Evolutionary conservation across 1,140 invertebrate genomes (phyloP).

Genomic region (Aphaenogaster rudis): DNA sequence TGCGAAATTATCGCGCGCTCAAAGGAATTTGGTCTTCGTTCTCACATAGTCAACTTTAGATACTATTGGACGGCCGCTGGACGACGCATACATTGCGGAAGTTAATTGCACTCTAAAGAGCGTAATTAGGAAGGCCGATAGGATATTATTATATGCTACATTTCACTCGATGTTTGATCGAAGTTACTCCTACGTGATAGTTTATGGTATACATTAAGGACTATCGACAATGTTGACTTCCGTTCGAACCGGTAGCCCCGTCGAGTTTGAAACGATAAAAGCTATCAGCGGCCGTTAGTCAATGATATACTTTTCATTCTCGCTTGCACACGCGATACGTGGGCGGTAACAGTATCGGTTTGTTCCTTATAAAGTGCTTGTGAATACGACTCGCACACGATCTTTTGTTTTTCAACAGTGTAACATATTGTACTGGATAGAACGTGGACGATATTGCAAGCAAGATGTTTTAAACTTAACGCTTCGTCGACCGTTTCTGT

Average conservation of each 20-base stretch:
- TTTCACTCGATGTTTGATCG: slow-evolving; percentile 9
- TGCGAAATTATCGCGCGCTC: neutral
- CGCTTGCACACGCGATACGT: slow-evolving; percentile 55
- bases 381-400: slow-evolving; percentile 42
- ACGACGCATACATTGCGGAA: slow-evolving; percentile 10
- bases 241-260: slow-evolving; percentile 61
- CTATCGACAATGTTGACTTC: slow-evolving; percentile 64
- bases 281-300: slow-evolving; percentile 75
- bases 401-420: slow-evolving; percentile 33
- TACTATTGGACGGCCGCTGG: slow-evolving; percentile 7
- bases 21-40: slow-evolving; percentile 33
- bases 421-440: neutral
- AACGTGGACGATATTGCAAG: neutral
- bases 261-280: slow-evolving; percentile 69
- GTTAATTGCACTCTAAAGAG: slow-evolving; percentile 49
- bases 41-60: slow-evolving; percentile 31
- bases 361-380: slow-evolving; percentile 32
- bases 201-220: slow-evolving; percentile 40
- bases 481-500: neutral
- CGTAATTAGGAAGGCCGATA: slow-evolving; percentile 40
- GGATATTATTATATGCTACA: slow-evolving; percentile 43
- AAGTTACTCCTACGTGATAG: slow-evolving; percentile 19
- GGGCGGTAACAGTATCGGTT: slow-evolving; percentile 68
- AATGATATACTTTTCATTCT: slow-evolving; percentile 73
- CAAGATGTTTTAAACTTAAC: slow-evolving; percentile 12